Evolutionary conservation across 1,140 invertebrate genomes (phyloP), one percentile per base, ranked within the genome.

Genomic region (Hycleus phaleratus): DNA sequence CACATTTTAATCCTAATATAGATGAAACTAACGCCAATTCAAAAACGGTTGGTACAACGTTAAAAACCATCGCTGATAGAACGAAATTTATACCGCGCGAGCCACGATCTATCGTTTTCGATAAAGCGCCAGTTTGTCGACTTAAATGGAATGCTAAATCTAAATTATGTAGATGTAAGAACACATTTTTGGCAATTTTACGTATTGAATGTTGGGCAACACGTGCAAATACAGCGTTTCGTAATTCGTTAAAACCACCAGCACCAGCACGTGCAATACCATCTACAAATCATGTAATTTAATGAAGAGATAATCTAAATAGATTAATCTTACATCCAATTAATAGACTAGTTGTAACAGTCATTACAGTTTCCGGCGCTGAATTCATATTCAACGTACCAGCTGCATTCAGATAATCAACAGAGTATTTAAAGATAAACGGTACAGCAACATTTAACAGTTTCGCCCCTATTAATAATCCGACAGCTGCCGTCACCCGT

Each of bases 171-270:
- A 99, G 77, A 78, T 99, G 97, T n/a, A 90, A 75, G 74, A 99
- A 99, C 7, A 99, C 94, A 76, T 95, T 97, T 73, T 83, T 88
- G 0, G 95, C 93, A 59, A 99, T 90, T 75, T 87, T 85, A 48
- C 96, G 77, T 61, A 99, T 97, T 5, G 96, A 98, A 74, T 92
- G 87, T 73, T 98, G 96, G 0, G 97, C 95, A n/a, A 99, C 97
- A 75, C 87, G 90, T 3, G 95, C 95, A 79, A 99, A 99, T 18
- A 99, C 93, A 6, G 96, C 95, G 79, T 98, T 99, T 49, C 97
- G 77, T 8, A 99, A 71, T 78, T 99, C 97, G 76, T 97, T 98
- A 71, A 98, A 96, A 46, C 88, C 88, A 2, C 91, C 85, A 12
- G 95, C 87, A 58, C 91, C 86, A 9, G 87, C 87, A 67, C 96